Evolutionary conservation across 2,113 vertebrate genomes (phyloP).

Genomic region (Enhydra lutris): DNA sequence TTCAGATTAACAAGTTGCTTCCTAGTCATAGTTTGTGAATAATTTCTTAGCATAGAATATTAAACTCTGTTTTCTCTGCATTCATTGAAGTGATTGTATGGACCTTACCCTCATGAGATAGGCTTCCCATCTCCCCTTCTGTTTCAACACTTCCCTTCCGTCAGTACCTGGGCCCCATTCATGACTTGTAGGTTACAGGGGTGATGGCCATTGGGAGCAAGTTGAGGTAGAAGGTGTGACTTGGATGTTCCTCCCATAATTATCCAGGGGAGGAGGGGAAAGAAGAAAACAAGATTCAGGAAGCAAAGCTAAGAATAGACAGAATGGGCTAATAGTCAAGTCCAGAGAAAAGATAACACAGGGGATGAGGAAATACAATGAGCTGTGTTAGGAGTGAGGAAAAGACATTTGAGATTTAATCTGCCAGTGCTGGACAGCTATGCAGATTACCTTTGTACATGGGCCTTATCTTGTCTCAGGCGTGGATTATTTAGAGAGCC

Average conservation of each 20-base stretch:
- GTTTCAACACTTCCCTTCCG: not conserved
- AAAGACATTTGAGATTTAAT: not conserved
- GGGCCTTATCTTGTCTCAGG: not conserved
- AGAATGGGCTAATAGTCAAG: not conserved
- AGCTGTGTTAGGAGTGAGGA: no score
- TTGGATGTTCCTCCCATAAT: not conserved
- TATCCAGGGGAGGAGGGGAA: not conserved
- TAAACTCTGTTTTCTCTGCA: not conserved
- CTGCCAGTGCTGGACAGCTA: fast-evolving
- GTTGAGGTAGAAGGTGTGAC: not conserved
- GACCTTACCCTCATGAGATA: not conserved
- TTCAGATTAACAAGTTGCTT: not conserved
- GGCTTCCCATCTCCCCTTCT: not conserved
- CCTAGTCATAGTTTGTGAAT: not conserved
- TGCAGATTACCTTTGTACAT: not conserved
- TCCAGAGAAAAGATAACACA: not conserved
- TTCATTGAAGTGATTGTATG: not conserved
- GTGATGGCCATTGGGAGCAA: not conserved
- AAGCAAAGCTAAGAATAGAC: not conserved
- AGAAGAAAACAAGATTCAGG: not conserved
- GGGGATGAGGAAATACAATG: not conserved
- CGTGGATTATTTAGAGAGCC: not conserved
- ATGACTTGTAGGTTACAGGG: not conserved
- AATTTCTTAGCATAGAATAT: not conserved
- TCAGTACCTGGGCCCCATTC: not conserved